phyloP scores from a whole-genome alignment of 2,888 invertebrate genomes.

The Melanotus villosus region DNA sequence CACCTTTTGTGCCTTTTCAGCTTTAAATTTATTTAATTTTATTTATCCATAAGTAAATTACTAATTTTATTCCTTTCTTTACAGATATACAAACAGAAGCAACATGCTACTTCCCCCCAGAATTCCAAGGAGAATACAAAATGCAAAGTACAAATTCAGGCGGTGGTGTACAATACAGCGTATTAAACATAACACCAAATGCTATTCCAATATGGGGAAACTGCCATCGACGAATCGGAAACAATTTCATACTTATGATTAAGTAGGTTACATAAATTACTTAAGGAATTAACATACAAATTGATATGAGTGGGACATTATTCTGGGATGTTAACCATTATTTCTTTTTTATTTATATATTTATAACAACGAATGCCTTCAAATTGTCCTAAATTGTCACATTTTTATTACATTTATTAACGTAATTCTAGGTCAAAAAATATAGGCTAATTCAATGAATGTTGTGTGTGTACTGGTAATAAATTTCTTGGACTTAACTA shows the following conservation, averaged over 20 bases:
- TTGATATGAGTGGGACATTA: conserved; percentile 30
- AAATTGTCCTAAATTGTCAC: too few relatives aligned
- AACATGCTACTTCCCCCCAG: conserved; percentile 76
- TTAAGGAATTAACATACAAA: conserved; percentile 26
- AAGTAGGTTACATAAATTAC: conserved; percentile 66
- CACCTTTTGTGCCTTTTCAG: too few relatives aligned
- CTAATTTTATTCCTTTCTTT: conserved; percentile 33
- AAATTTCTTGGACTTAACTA: too few relatives aligned
- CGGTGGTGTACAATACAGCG: conserved; percentile 73
- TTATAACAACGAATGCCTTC: neutral
- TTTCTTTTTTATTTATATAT: neutral
- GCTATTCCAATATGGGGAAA: conserved; percentile 78
- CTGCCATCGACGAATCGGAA: conserved; percentile 73
- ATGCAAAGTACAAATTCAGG: conserved; percentile 71
- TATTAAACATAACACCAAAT: conserved; percentile 74
- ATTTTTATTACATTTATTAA: too few relatives aligned
- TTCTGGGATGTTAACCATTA: neutral
- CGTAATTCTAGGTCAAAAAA: too few relatives aligned
- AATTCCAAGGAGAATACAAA: conserved; percentile 76
- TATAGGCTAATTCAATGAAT: too few relatives aligned
- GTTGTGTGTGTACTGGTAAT: too few relatives aligned
- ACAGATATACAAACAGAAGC: conserved; percentile 56
- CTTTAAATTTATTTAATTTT: too few relatives aligned
- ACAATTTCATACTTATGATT: conserved; percentile 75
- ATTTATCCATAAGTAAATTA: too few relatives aligned